Conservation (phyloP, 2,113 vertebrate genomes). For the Chionodraco myersi region DNA sequence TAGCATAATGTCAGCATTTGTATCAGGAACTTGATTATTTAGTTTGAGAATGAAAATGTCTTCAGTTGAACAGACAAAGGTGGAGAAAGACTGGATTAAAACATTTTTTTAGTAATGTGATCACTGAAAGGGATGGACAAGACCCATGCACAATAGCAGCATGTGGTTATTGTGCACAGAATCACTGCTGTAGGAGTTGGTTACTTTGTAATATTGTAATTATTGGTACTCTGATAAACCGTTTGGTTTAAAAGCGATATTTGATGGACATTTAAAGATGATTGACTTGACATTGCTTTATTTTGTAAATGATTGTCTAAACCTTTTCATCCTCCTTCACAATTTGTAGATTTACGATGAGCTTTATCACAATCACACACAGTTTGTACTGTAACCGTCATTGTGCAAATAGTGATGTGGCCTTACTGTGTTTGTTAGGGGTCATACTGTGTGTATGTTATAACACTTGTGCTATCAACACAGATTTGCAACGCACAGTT, state of each 20-base stretch:
- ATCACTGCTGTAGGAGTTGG: constrained; percentile 26
- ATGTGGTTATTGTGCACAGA: constrained; percentile 35
- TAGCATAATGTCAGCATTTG: constrained; percentile 35
- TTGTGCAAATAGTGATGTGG: constrained; percentile 73
- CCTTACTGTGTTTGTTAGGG: constrained; percentile 68
- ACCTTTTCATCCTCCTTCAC: constrained; percentile 53
- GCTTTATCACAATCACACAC: constrained; percentile 49
- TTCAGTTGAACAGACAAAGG: neutral
- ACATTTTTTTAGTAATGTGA: constrained; percentile 11
- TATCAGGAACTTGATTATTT: constrained; percentile 17
- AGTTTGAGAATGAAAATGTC: constrained; percentile 1
- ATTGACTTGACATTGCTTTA: constrained; percentile 36
- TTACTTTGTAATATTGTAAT: constrained; percentile 24
- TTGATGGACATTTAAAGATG: constrained; percentile 50
- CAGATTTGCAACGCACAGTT: constrained; percentile 37
- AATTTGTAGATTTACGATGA: constrained; percentile 60
- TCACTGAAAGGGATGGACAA: constrained; percentile 22
- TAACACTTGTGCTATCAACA: constrained; percentile 42
- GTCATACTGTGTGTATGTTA: constrained; percentile 42
- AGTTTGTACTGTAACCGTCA: constrained; percentile 61
- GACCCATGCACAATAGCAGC: constrained; percentile 33
- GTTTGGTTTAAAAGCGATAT: constrained; percentile 39
- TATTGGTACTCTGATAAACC: constrained; percentile 14
- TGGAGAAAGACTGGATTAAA: constrained; percentile 4
- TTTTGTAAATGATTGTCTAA: constrained; percentile 66